phyloP scores from a whole-genome alignment of 2,888 invertebrate genomes.

The Tetragonula carbonaria region DNA sequence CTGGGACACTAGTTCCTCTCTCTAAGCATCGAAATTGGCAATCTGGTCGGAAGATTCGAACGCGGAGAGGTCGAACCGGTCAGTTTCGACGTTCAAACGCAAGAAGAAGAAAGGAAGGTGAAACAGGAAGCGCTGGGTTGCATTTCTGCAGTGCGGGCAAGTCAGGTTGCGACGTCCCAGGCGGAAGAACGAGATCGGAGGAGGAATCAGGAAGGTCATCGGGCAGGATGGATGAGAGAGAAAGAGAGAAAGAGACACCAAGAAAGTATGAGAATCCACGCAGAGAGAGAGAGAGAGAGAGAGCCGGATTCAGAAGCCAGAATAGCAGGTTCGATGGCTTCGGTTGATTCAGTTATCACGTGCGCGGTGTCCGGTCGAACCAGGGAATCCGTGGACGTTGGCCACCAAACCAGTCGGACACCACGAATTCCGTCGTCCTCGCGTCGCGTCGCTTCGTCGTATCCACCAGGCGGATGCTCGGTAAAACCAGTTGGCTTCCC shows the following conservation, averaged over 20 bases:
- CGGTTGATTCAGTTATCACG: constrained; percentile 67
- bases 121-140: constrained; percentile 42
- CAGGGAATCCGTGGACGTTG: constrained; percentile 62
- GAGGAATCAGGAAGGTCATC: constrained; percentile 56
- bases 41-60: not conserved
- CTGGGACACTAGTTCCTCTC: constrained; percentile 40
- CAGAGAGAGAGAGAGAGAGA: not conserved
- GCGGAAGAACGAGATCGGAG: constrained; percentile 59
- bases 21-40: constrained; percentile 31
- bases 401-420: constrained; percentile 71
- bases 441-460: constrained; percentile 3
- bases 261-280: no score
- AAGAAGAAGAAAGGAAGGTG: not conserved
- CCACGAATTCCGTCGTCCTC: constrained; percentile 69
- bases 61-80: constrained; percentile 48
- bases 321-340: constrained; percentile 65
- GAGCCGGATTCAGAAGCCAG: constrained; percentile 46
- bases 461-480: constrained; percentile 67
- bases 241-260: not conserved
- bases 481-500: constrained; percentile 70
- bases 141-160: constrained; percentile 56
- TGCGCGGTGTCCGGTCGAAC: constrained; percentile 36
- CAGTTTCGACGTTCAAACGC: no score
- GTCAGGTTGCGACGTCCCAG: constrained; percentile 42
- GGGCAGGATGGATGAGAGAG: constrained; percentile 10